phyloP scores from a whole-genome alignment of 1,140 invertebrate genomes.

The Drosophila melanogaster region Release_6_plus_ISO1_MT NC_004354.4:909501-910000 shows the following conservation, averaged over 20 bases:
- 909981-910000: neutral
- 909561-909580: too few relatives aligned
- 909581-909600: too few relatives aligned
- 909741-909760: neutral
- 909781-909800: constrained; percentile 77
- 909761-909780: constrained; percentile 12
- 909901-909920: constrained; percentile 11
- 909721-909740: neutral
- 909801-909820: constrained; percentile 58
- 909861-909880: constrained; percentile 73
- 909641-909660: too few relatives aligned
- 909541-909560: too few relatives aligned
- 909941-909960: constrained; percentile 26
- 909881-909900: constrained; percentile 41
- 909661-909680: too few relatives aligned
- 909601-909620: too few relatives aligned
- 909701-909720: neutral
- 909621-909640: too few relatives aligned
- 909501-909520: neutral
- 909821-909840: constrained; percentile 77
- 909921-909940: constrained; percentile 4
- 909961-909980: neutral
- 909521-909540: too few relatives aligned
- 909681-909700: neutral
- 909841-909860: constrained; percentile 82